These are phyloP conservation scores for Erythrocercus mccallii DNA, from an alignment of 2,113 vertebrate genomes.

Conservation along the genomic window DNA sequence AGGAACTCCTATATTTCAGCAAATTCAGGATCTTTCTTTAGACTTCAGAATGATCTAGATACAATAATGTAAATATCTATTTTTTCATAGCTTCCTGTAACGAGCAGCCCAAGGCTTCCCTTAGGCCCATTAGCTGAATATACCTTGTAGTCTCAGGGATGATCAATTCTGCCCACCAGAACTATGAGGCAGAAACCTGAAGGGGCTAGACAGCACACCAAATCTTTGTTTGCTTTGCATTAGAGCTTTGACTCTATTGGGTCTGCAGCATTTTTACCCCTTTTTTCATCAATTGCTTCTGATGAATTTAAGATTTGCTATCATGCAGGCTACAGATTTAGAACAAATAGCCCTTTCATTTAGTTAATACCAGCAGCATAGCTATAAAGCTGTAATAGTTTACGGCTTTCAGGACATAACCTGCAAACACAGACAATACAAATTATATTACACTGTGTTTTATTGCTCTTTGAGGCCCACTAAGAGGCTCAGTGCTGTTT, in stretches of 20 bases:
- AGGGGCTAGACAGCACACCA: not conserved
- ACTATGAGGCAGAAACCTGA: not conserved
- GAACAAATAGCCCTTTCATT: constrained; percentile 70
- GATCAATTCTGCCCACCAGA: not conserved
- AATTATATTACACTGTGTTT: constrained; percentile 62
- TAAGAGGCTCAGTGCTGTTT: constrained; percentile 11
- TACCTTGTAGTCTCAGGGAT: not conserved
- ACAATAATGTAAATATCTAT: not conserved
- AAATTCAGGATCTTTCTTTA: not conserved
- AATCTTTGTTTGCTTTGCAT: not conserved
- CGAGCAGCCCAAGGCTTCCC: not conserved
- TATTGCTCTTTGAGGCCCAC: constrained; percentile 35
- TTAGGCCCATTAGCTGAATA: not conserved
- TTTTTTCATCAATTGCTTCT: constrained; percentile 28
- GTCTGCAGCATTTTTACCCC: constrained; percentile 17
- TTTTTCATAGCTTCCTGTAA: not conserved
- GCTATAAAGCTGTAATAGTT: constrained; percentile 66
- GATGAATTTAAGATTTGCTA: constrained; percentile 48
- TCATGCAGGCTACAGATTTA: constrained; percentile 47
- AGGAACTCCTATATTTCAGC: not conserved
- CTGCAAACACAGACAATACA: constrained; percentile 72
- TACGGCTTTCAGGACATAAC: constrained; percentile 69
- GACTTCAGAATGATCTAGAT: not conserved
- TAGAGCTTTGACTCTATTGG: not conserved
- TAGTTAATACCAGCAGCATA: constrained; percentile 68